Evolutionary conservation across 2,113 vertebrate genomes (phyloP).

Genomic region (Proteles cristata): DNA sequence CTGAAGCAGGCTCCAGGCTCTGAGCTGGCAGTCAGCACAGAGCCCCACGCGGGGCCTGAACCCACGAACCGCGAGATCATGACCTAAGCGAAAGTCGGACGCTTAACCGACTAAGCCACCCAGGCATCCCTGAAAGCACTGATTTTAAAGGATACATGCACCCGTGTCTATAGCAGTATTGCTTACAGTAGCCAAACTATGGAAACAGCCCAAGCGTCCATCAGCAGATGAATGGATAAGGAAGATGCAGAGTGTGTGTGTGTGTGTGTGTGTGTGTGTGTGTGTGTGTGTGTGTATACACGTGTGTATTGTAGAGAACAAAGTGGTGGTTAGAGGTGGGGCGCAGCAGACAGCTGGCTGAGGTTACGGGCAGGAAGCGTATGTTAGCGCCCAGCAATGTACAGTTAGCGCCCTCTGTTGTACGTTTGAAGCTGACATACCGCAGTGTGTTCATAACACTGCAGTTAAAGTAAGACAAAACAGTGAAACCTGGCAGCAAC

Average conservation of each 20-base stretch:
- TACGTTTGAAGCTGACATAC: background rate
- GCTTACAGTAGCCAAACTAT: background rate
- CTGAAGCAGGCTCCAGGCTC: too few species aligned
- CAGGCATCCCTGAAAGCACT: too few species aligned
- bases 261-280: background rate
- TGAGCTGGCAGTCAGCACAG: too few species aligned
- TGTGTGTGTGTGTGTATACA: background rate
- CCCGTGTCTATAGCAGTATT: background rate
- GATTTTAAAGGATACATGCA: background rate
- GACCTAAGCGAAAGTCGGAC: too few species aligned
- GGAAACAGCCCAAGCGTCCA: background rate
- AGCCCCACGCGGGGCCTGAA: too few species aligned
- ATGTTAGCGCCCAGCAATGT: background rate
- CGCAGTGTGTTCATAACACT: rapidly evolving
- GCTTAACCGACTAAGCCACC: too few species aligned
- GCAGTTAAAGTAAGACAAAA: background rate
- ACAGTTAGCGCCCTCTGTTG: too few species aligned
- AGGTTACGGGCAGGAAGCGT: background rate
- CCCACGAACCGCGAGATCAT: too few species aligned
- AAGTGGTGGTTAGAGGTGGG: background rate
- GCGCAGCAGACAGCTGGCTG: too few species aligned
- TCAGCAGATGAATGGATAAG: background rate
- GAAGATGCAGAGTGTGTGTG: background rate
- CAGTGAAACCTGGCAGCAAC: rapidly evolving
- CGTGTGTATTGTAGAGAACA: background rate